A percentile compares a stretch with the other conserved stretches of the same genome.
phyloP scores from a whole-genome alignment of 2,797 vertebrate genomes.

The Enteromius unitaeniatus region DNA sequence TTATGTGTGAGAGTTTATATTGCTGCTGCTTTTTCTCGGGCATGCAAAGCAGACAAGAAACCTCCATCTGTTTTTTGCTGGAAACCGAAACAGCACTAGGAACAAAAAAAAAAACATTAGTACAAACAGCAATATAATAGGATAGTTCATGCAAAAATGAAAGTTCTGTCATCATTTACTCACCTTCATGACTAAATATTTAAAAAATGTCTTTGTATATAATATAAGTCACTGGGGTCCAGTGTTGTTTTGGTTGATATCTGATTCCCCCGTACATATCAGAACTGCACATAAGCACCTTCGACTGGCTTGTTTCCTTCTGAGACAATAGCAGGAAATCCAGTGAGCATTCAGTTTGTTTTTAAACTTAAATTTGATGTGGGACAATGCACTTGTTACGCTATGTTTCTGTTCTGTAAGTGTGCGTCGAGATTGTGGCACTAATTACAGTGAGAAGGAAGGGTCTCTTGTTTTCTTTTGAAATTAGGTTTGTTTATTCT shows the following conservation, averaged over 20 bases:
- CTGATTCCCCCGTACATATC: constrained; percentile 16
- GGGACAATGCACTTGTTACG: constrained; percentile 46
- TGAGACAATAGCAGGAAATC: constrained; percentile 60
- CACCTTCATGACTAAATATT: not conserved
- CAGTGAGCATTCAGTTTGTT: constrained; percentile 16
- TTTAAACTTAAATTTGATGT: constrained; percentile 16
- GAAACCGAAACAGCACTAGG: not conserved
- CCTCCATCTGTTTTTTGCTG: constrained; percentile 39
- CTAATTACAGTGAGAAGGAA: constrained; percentile 48
- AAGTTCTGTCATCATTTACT: not conserved
- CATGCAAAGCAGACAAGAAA: constrained; percentile 4
- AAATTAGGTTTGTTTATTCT: constrained; percentile 59
- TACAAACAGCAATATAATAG: not conserved
- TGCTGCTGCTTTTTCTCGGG: constrained; percentile 34
- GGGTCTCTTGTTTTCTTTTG: constrained; percentile 53
- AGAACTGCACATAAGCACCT: constrained; percentile 13
- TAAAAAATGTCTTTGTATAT: not conserved
- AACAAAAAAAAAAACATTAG: not conserved
- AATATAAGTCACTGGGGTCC: not conserved
- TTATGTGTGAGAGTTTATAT: constrained; percentile 34
- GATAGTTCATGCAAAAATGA: not conserved
- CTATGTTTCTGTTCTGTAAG: constrained; percentile 16
- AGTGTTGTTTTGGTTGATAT: not conserved
- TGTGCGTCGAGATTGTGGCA: constrained; percentile 17
- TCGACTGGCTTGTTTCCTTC: constrained; percentile 33